A percentile compares a stretch with the other conserved stretches of the same genome.
Evolutionary conservation across 2,888 invertebrate species (phyloP).

Genomic region (Drosophila anomelani): DNA sequence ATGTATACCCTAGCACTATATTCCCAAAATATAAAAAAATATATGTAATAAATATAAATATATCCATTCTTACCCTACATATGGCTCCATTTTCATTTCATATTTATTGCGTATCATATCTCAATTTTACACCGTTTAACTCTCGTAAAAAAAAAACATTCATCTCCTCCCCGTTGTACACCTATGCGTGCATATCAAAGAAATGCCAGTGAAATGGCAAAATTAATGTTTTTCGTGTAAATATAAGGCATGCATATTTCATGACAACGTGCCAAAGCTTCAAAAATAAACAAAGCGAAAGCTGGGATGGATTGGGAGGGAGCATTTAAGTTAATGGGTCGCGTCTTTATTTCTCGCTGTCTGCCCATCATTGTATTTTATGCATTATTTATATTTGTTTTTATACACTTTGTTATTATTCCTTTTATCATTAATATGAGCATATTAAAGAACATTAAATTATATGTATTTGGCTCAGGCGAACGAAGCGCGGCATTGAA

Average conservation of each 20-base stretch:
- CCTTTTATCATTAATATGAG: conserved; percentile 52
- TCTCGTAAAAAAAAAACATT: not conserved
- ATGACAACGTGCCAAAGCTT: conserved; percentile 60
- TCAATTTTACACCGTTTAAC: conserved; percentile 36
- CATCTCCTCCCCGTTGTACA: not conserved
- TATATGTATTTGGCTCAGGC: conserved; percentile 46
- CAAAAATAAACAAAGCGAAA: conserved; percentile 32
- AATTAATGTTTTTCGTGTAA: conserved; percentile 69
- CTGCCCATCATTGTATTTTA: conserved; percentile 61
- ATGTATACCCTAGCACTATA: not conserved
- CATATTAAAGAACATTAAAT: conserved; percentile 60
- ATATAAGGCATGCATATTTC: conserved; percentile 68
- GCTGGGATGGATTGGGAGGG: conserved; percentile 13
- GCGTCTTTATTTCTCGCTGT: conserved; percentile 56
- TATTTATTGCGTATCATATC: conserved; percentile 24
- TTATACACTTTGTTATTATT: conserved; percentile 29
- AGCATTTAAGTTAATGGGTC: conserved; percentile 71
- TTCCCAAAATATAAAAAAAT: not conserved
- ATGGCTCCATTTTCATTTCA: conserved; percentile 13
- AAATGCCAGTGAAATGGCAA: conserved; percentile 63
- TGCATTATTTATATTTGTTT: conserved; percentile 66
- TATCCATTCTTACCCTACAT: not conserved
- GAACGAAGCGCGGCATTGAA: conserved; percentile 14
- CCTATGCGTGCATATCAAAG: conserved; percentile 45
- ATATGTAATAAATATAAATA: too few species aligned